These are phyloP conservation scores for Drosophila malerkotliana DNA, from an alignment of 1,140 invertebrate genomes.

Conservation along the genomic window DNA sequence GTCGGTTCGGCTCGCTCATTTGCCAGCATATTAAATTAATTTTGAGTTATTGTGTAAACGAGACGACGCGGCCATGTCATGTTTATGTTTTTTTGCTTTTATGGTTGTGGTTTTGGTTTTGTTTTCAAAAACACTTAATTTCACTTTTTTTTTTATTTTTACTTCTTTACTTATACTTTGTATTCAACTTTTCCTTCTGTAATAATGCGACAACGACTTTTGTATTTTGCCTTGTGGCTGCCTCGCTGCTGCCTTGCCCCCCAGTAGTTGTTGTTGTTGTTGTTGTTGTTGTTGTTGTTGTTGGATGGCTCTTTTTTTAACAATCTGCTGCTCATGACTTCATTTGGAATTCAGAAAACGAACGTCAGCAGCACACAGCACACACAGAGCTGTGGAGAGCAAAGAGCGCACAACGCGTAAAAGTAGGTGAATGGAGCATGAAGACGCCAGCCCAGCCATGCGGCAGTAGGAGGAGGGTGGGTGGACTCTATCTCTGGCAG, in stretches of 20 bases:
- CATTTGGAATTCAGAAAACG: slow-evolving; percentile 83
- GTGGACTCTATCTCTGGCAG: no score
- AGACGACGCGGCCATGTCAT: slow-evolving; percentile 74
- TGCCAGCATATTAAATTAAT: slow-evolving; percentile 80
- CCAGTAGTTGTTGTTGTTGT: slow-evolving; percentile 28
- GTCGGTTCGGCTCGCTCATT: slow-evolving; percentile 59
- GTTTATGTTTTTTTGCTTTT: slow-evolving; percentile 58
- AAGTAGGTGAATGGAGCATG: slow-evolving; percentile 83
- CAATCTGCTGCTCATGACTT: slow-evolving; percentile 76
- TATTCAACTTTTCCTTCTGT: slow-evolving; percentile 63
- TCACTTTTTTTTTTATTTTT: slow-evolving; percentile 65
- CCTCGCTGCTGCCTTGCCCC: not conserved
- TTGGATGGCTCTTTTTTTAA: slow-evolving; percentile 34
- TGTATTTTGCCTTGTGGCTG: slow-evolving; percentile 38
- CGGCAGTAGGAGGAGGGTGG: not conserved
- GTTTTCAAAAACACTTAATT: slow-evolving; percentile 72
- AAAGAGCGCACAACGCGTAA: slow-evolving; percentile 71
- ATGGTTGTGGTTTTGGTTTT: slow-evolving; percentile 31
- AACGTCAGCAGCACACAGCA: slow-evolving; percentile 50
- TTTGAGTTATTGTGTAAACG: slow-evolving; percentile 80
- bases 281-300: slow-evolving; percentile 38
- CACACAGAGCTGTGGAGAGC: slow-evolving; percentile 47
- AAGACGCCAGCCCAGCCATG: slow-evolving; percentile 36
- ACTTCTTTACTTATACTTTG: slow-evolving; percentile 49
- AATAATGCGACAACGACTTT: slow-evolving; percentile 72